These are phyloP conservation scores for Ormyrus thymus DNA, from an alignment of 2,888 invertebrate genomes.

Conservation along the genomic window DNA sequence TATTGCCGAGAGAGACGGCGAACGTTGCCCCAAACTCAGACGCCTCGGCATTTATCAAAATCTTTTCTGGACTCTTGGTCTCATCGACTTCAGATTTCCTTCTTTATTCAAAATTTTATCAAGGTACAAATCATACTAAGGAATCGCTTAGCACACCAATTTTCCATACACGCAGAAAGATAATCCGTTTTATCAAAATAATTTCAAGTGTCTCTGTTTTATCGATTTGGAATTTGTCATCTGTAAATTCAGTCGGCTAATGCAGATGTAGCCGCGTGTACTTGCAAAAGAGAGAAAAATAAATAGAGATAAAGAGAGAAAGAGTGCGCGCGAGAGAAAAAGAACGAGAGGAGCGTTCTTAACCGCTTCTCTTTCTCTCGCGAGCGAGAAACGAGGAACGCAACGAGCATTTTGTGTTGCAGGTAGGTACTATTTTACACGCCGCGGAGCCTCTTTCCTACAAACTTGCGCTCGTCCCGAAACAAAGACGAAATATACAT, in stretches of 20 bases:
- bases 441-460: background rate
- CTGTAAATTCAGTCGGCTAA: slow-evolving; percentile 16
- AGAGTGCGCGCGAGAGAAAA: slow-evolving; percentile 3
- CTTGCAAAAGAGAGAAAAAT: slow-evolving; percentile 4
- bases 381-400: background rate
- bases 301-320: slow-evolving; percentile 19
- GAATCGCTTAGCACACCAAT: too few species aligned
- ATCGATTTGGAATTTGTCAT: slow-evolving; percentile 22
- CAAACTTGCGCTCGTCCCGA: background rate
- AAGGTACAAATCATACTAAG: too few species aligned
- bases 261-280: background rate
- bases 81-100: too few species aligned
- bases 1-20: slow-evolving; percentile 55
- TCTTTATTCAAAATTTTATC: too few species aligned
- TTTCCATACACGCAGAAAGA: background rate
- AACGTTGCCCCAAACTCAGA: too few species aligned
- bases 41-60: slow-evolving; percentile 25
- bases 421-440: slow-evolving; percentile 22
- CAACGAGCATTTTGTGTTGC: slow-evolving; percentile 3
- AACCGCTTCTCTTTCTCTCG: slow-evolving; percentile 6
- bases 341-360: background rate
- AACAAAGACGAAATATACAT: slow-evolving; percentile 9
- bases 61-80: background rate
- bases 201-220: background rate
- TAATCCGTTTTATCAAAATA: background rate